Percentiles rank a stretch among this genome's conserved stretches.
Conservation (phyloP, 35 echinoderm and acorn worm genomes). For the Ophiothrix spiculata region DNA sequence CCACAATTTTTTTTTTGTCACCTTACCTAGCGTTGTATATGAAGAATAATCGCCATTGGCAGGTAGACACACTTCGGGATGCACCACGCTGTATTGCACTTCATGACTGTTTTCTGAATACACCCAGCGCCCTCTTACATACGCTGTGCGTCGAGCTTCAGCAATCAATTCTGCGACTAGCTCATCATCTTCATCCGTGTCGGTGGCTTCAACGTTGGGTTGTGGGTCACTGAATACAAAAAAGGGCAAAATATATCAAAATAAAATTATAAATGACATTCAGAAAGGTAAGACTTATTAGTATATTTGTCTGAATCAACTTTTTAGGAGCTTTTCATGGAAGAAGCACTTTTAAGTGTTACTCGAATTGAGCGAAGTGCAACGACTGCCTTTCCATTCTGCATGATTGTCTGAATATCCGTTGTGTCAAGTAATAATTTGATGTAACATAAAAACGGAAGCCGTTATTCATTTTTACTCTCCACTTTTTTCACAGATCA, state of each 20-base stretch:
- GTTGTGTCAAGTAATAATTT: no score
- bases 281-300: not conserved
- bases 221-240: slow-evolving; percentile 4
- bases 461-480: no score
- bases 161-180: slow-evolving; percentile 63
- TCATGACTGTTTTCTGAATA: slow-evolving; percentile 81
- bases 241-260: slow-evolving; percentile 5
- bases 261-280: not conserved
- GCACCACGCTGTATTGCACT: slow-evolving; percentile 88
- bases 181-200: slow-evolving; percentile 38
- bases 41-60: slow-evolving; percentile 95
- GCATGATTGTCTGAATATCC: no score
- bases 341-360: no score
- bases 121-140: slow-evolving; percentile 79
- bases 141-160: slow-evolving; percentile 76
- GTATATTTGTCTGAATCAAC: not conserved
- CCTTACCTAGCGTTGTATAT: slow-evolving; percentile 86
- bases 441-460: no score
- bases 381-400: no score
- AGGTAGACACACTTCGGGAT: slow-evolving; percentile 57
- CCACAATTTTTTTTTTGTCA: no score
- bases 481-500: no score
- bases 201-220: slow-evolving; percentile 7
- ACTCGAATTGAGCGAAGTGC: no score
- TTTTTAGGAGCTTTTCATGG: no score